A percentile compares a stretch with the other conserved stretches of the same genome.
Evolutionary conservation across 2,888 invertebrate species (phyloP).

Genomic region (Tortricodes alternella): DNA sequence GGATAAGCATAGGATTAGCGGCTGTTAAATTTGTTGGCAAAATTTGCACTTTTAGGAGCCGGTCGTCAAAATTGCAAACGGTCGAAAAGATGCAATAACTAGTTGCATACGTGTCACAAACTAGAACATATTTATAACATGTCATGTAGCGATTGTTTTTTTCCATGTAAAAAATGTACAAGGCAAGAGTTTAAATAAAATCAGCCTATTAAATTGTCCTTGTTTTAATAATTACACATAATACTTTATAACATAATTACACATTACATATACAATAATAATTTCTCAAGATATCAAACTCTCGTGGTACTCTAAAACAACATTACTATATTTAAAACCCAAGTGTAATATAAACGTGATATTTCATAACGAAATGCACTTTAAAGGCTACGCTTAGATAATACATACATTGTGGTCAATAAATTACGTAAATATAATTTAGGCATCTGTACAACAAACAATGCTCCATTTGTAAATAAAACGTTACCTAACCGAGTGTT

Average conservation of each 20-base stretch:
- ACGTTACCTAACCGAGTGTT: slow-evolving; percentile 30
- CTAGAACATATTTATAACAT: too few relatives aligned
- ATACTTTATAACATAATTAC: slow-evolving; percentile 83
- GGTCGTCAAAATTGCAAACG: too few relatives aligned
- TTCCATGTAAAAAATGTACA: neutral
- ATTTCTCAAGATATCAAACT: slow-evolving; percentile 79
- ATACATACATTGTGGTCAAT: slow-evolving; percentile 69
- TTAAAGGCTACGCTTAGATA: slow-evolving; percentile 66
- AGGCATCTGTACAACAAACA: slow-evolving; percentile 75
- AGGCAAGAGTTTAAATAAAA: slow-evolving; percentile 46
- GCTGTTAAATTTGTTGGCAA: too few relatives aligned
- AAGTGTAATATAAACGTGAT: slow-evolving; percentile 68
- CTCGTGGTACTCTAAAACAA: slow-evolving; percentile 74
- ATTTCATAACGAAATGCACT: slow-evolving; percentile 75
- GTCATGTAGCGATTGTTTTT: too few relatives aligned
- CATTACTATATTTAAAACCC: slow-evolving; percentile 69
- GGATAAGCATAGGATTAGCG: too few relatives aligned
- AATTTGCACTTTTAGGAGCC: too few relatives aligned
- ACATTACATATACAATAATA: slow-evolving; percentile 80
- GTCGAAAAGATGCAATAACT: too few relatives aligned
- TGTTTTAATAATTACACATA: slow-evolving; percentile 82
- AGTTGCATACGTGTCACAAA: too few relatives aligned
- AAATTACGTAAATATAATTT: slow-evolving; percentile 82
- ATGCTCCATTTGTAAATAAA: slow-evolving; percentile 38
- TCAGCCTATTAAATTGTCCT: slow-evolving; percentile 69